A percentile compares a stretch with the other conserved stretches of the same genome.
Conservation (phyloP, 1,140 invertebrate genomes). For the Drosophila tropicalis region DNA sequence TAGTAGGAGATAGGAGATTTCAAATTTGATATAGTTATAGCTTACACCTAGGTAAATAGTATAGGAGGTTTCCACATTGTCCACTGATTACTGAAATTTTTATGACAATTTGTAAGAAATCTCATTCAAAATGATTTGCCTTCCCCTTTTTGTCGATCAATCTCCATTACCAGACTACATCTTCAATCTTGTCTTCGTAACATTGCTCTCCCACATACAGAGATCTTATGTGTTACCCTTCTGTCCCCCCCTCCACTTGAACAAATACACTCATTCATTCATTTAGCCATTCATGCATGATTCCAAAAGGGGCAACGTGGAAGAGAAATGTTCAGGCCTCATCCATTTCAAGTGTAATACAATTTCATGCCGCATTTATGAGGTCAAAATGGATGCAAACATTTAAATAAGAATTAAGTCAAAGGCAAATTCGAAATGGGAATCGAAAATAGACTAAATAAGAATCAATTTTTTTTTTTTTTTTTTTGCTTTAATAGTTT, state of each 20-base stretch:
- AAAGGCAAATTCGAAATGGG: constrained; percentile 22
- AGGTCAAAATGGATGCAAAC: constrained; percentile 68
- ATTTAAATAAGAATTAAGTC: constrained; percentile 58
- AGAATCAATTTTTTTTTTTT: constrained; percentile 25
- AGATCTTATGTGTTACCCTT: background rate
- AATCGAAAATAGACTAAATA: constrained; percentile 39
- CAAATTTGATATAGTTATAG: background rate
- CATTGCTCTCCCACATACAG: background rate
- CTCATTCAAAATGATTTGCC: background rate
- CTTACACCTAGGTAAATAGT: no score
- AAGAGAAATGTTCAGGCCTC: constrained; percentile 1
- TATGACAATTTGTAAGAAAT: no score
- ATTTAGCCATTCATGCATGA: constrained; percentile 18
- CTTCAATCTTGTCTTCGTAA: background rate
- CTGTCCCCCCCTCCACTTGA: background rate
- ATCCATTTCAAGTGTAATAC: constrained; percentile 43
- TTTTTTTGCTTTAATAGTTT: constrained; percentile 66
- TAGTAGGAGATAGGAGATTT: background rate
- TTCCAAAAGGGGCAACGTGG: background rate
- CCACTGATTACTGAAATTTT: no score
- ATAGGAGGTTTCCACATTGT: no score
- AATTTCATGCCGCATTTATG: constrained; percentile 61
- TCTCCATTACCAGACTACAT: background rate
- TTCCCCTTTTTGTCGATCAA: background rate
- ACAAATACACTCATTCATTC: constrained; percentile 11